Conservation (phyloP, 2,888 invertebrate species). For the Polyommatus icarus region DNA sequence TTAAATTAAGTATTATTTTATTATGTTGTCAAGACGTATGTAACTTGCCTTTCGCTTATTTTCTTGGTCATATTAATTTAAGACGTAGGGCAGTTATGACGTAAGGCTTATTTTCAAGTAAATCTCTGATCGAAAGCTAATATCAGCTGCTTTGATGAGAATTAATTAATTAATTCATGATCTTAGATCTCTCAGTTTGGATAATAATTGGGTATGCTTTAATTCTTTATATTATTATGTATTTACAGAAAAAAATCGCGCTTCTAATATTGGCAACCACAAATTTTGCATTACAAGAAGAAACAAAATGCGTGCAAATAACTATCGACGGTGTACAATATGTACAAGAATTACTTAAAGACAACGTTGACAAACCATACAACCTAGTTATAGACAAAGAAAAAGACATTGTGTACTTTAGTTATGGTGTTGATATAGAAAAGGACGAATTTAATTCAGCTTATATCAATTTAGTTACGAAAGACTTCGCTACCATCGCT, state of each 20-base stretch:
- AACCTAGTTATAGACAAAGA: constrained; percentile 57
- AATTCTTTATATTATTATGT: background rate
- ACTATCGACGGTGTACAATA: constrained; percentile 51
- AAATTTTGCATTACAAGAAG: constrained; percentile 35
- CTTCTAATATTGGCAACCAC: background rate
- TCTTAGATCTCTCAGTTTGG: too few relatives aligned
- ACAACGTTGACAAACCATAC: constrained; percentile 58
- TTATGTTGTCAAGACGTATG: background rate
- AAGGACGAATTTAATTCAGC: constrained; percentile 56
- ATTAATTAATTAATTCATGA: too few relatives aligned
- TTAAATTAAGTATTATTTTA: background rate
- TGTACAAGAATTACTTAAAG: constrained; percentile 53
- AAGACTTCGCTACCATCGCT: constrained; percentile 54
- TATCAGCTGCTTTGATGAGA: too few relatives aligned
- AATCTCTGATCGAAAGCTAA: too few relatives aligned
- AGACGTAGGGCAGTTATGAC: background rate
- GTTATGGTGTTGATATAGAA: constrained; percentile 51
- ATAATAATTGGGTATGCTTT: too few relatives aligned
- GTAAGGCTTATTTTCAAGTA: background rate
- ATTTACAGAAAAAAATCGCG: background rate
- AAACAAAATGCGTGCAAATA: constrained; percentile 51
- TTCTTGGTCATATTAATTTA: background rate
- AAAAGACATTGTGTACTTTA: constrained; percentile 61
- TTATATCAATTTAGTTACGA: constrained; percentile 56
- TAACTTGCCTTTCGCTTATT: background rate